Percentiles rank a stretch among this genome's conserved stretches.
Conservation (phyloP, 2,113 vertebrate species). For the Xiphias gladius region DNA sequence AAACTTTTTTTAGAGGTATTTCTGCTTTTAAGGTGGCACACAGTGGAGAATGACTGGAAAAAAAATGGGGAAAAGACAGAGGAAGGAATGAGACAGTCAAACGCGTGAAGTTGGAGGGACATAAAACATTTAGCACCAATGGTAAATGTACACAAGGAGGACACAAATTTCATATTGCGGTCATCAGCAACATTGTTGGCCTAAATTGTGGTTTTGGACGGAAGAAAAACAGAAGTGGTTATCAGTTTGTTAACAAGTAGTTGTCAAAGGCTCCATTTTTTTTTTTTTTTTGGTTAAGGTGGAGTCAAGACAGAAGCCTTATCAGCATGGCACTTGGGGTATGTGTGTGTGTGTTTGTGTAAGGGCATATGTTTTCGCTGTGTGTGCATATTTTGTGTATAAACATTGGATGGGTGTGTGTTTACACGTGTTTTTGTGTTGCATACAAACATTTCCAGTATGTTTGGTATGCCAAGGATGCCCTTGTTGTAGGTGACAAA, state of each 20-base stretch:
- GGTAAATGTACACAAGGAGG: neutral
- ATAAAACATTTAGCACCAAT: neutral
- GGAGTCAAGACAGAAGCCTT: slow-evolving; percentile 61
- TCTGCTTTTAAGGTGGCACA: slow-evolving; percentile 57
- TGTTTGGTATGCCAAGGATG: slow-evolving; percentile 62
- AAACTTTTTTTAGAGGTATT: slow-evolving; percentile 28
- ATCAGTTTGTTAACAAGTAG: slow-evolving; percentile 36
- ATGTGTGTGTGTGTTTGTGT: slow-evolving; percentile 8
- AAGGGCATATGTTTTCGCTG: slow-evolving; percentile 29
- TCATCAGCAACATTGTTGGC: neutral
- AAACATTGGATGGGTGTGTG: slow-evolving; percentile 27
- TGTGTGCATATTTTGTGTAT: slow-evolving; percentile 48
- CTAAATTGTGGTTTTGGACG: neutral
- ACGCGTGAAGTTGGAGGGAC: slow-evolving; percentile 1
- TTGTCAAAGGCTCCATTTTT: slow-evolving; percentile 51
- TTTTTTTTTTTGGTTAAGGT: slow-evolving; percentile 31
- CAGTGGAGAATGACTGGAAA: slow-evolving; percentile 24
- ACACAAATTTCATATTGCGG: neutral
- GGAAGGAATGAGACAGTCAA: slow-evolving; percentile 34
- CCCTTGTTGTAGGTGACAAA: slow-evolving; percentile 49
- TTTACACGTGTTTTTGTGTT: slow-evolving; percentile 21
- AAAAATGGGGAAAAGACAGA: slow-evolving; percentile 22
- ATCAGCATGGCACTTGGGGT: slow-evolving; percentile 58
- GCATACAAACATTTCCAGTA: slow-evolving; percentile 53
- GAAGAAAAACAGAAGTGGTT: slow-evolving; percentile 17